phyloP scores from a whole-genome alignment of 2,888 invertebrate species.

The Eudemis profundana region DNA sequence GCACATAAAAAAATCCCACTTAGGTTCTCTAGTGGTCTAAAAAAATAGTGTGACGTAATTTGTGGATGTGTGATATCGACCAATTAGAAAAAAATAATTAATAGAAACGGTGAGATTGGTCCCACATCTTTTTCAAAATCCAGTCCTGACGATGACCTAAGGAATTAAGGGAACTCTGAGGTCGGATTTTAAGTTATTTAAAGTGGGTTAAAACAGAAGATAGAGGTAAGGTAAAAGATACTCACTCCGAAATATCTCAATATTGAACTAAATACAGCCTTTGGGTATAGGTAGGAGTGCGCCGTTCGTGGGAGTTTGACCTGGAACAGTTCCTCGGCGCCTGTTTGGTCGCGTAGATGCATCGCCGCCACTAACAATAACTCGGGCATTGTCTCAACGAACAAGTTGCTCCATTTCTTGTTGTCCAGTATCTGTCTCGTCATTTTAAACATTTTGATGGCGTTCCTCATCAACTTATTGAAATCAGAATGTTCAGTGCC shows the following conservation, averaged over 20 bases:
- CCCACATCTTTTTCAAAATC: no score
- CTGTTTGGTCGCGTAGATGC: constrained; percentile 68
- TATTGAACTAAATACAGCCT: constrained; percentile 67
- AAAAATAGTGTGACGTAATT: no score
- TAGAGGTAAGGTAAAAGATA: constrained; percentile 35
- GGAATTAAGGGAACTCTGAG: no score
- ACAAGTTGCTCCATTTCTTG: constrained; percentile 70
- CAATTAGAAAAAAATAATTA: no score
- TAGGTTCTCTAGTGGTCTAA: no score
- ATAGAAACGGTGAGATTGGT: no score
- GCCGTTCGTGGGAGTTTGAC: constrained; percentile 61
- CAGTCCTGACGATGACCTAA: no score
- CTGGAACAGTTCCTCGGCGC: constrained; percentile 62
- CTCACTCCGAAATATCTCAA: constrained; percentile 78
- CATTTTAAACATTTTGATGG: constrained; percentile 64
- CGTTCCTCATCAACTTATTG: constrained; percentile 54
- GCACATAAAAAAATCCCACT: no score
- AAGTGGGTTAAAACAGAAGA: background rate
- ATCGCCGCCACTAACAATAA: constrained; percentile 65
- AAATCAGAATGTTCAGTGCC: constrained; percentile 51
- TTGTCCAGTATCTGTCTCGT: constrained; percentile 66
- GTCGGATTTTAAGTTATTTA: no score
- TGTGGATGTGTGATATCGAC: no score
- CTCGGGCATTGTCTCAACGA: constrained; percentile 72
- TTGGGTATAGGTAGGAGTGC: constrained; percentile 73